Evolutionary conservation across 2,113 vertebrate species (phyloP), one percentile per base, ranked within the genome.

Genomic region (Electrona antarctica): DNA sequence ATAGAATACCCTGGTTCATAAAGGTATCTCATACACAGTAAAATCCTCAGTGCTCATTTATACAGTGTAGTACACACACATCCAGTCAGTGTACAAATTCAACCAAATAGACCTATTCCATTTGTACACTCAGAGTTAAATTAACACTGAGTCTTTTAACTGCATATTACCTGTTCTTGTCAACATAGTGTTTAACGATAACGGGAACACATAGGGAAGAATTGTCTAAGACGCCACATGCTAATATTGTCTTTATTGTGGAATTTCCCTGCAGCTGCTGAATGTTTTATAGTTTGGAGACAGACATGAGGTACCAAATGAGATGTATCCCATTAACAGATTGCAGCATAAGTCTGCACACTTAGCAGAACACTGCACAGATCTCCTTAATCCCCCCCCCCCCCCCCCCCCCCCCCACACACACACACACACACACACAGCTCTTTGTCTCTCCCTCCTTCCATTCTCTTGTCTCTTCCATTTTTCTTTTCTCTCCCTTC

Each of bases 301-400:
- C 83, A 87, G 90, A 88, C 92, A 92, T 92, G 88, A 92, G 87
- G 90, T 69, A 74, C 74, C 87, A 87, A 93, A 93, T 93, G 92
- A 93, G 88, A 90, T 92, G 88, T 91, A 87, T 84, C 88, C 86
- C 91, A 93, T 92, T 89, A 90, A 90, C 90, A 79, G 77, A 77
- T 77, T 79, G 83, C 87, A 74, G 87, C 88, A 91, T 88, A 90
- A 86, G 82, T 89, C 69, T 72, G 91, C 86, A 87, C 86, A 92
- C 89, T 88, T 89, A 90, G 90, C 87, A 90, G 85, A 87, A 89
- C 83, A 59, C 75, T 87, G 87, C 85, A 76, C 89, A 82, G 85
- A 87, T 87, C 79, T 80, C 77, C 65, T 71, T 72, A 78, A 77
- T 85, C 82, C 63, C 55, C 55, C 70, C 29, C 65, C 68, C 65